Evolutionary conservation across 2,113 vertebrate genomes (phyloP).

Genomic region (Elaphurus davidianus): DNA sequence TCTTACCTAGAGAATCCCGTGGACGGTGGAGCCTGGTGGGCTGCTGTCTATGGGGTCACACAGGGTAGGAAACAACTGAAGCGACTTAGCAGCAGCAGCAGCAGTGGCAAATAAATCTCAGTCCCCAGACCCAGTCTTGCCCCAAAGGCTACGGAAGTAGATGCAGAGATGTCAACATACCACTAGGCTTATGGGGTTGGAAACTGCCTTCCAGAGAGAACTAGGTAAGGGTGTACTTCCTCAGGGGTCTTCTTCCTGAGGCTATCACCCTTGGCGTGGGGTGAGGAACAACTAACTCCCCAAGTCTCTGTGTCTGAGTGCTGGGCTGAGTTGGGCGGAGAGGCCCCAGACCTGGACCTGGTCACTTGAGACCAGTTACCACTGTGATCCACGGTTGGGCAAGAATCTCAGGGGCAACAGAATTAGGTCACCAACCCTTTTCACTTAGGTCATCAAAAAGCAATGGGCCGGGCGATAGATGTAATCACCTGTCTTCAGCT

Average conservation of each 20-base stretch:
- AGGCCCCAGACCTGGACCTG: fast-evolving
- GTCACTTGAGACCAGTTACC: neutral
- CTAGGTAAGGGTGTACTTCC: fast-evolving
- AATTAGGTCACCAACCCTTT: neutral
- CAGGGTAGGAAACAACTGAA: neutral
- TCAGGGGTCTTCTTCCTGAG: neutral
- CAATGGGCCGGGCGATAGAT: neutral
- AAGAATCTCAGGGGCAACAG: neutral
- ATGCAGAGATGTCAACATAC: neutral
- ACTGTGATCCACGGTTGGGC: neutral
- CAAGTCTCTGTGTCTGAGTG: neutral
- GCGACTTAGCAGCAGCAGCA: neutral
- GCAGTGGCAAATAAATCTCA: neutral
- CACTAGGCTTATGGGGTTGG: neutral
- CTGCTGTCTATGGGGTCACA: neutral
- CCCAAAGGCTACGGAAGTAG: neutral
- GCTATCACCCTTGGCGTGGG: neutral
- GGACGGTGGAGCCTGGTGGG: neutral
- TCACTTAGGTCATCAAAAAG: neutral
- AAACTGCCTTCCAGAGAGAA: neutral
- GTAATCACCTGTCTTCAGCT: neutral
- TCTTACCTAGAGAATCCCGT: neutral
- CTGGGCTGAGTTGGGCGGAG: neutral
- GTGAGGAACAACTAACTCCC: neutral
- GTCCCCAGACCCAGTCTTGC: neutral